phyloP scores from a whole-genome alignment of 2,797 vertebrate genomes.

The Gouania willdenowi region DNA sequence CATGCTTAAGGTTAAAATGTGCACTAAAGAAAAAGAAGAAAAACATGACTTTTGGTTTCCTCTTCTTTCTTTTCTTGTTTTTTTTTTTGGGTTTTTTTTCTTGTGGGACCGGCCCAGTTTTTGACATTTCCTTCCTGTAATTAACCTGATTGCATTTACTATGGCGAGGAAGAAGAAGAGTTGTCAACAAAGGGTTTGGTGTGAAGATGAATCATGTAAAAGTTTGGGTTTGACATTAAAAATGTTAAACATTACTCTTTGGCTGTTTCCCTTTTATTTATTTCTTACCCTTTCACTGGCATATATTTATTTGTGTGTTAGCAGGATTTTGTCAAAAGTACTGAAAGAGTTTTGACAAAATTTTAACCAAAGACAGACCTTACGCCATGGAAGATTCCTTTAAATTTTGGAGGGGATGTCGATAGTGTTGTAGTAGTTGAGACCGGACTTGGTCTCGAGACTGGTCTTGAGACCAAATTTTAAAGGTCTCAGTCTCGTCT shows the following conservation, averaged over 20 bases:
- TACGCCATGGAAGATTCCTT: too few species aligned
- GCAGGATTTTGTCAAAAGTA: too few species aligned
- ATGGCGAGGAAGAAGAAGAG: slow-evolving; percentile 55
- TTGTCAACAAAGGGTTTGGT: slow-evolving; percentile 70
- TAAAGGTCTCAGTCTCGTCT: too few species aligned
- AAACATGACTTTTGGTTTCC: slow-evolving; percentile 41
- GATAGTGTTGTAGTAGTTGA: too few species aligned
- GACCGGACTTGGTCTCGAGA: too few species aligned
- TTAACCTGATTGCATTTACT: slow-evolving; percentile 77
- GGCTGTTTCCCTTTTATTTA: slow-evolving; percentile 15
- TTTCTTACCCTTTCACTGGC: too few species aligned
- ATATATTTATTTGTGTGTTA: too few species aligned
- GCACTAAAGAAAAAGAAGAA: slow-evolving; percentile 65
- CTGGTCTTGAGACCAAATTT: too few species aligned
- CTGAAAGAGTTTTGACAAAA: too few species aligned
- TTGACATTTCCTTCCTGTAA: slow-evolving; percentile 63
- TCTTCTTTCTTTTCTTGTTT: slow-evolving; percentile 1
- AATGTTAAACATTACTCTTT: slow-evolving; percentile 63
- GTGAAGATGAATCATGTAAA: slow-evolving; percentile 76
- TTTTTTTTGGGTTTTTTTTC: slow-evolving; percentile 59
- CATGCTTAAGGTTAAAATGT: slow-evolving; percentile 80
- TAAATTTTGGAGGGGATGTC: too few species aligned
- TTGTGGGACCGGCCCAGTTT: slow-evolving; percentile 52
- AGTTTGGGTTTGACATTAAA: slow-evolving; percentile 82
- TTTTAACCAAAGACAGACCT: too few species aligned